Base-by-base conservation (phyloP, 2,797 vertebrate genomes). In the Etheostoma perlongum region DNA sequence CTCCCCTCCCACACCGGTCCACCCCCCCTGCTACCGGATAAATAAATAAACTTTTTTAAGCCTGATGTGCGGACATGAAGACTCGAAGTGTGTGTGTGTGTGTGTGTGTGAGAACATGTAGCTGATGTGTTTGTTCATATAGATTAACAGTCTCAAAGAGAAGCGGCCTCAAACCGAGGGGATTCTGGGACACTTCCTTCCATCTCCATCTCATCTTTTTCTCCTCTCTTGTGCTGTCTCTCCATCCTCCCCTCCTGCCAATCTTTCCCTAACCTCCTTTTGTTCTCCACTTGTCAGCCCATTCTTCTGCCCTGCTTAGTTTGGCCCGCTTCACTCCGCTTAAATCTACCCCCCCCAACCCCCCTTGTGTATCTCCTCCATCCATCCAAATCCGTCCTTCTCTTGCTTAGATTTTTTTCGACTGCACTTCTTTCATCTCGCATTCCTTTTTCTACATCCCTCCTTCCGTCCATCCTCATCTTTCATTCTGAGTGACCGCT, bases 401-500 rank as follows among this genome's bases (percentile, higher is more conserved):
- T 85, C 86, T 81, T 63, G 77, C 82, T 84, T 67, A 79, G 80
- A 87, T 88, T 87, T 88, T 83, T 84, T 83, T 83, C 76, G 72
- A 88, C 89, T 85, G 69, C 78, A 74, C 88, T 79, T 69, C 79
- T 90, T 92, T 93, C 88, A 91, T 92, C 89, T 91, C 63, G 4
- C 81, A 88, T 89, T 90, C 88, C 82, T 84, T 89, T 23, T 82
- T 90, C 87, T 83, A 72, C 74, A 83, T 91, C 86, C 80, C 83
- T 91, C 85, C 80, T 78, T 84, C 85, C 83, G 59, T 87, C 82
- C 88, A 74, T 88, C 89, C 87, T 92, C 91, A 93, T 92, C 95
- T 91, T 93, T 93, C 91, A 92, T 91, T 91, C 92, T 90, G 90
- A 93, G 87, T 93, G 92, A 90, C 90, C 93, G 89, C 78, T 42